Evolutionary conservation across 2,888 invertebrate genomes (phyloP).

Genomic region (Ennomos erosarius): DNA sequence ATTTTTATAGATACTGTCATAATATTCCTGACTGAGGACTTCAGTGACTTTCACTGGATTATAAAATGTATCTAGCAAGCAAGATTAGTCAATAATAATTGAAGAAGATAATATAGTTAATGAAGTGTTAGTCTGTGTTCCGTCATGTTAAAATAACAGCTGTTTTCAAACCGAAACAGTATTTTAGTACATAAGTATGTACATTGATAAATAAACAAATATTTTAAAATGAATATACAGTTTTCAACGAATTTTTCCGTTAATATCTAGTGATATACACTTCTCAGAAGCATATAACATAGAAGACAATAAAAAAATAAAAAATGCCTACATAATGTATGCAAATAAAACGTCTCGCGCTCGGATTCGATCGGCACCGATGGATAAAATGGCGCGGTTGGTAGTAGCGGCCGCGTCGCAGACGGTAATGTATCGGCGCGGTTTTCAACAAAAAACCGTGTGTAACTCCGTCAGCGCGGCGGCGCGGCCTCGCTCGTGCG

Average conservation of each 20-base stretch:
- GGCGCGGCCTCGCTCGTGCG: conserved; percentile 58
- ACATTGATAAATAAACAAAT: conserved; percentile 25
- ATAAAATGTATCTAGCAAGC: conserved; percentile 25
- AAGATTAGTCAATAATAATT: conserved; percentile 39
- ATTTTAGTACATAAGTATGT: neutral
- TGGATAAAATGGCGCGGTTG: conserved; percentile 34
- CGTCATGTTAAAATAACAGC: neutral
- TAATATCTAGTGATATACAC: conserved; percentile 59
- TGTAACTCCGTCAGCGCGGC: conserved; percentile 62
- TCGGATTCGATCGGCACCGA: no score
- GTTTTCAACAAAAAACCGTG: conserved; percentile 67
- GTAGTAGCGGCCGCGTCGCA: conserved; percentile 21
- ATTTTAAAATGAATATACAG: conserved; percentile 2
- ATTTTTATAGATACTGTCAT: conserved; percentile 20
- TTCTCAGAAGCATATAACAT: conserved; percentile 68
- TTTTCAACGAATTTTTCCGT: conserved; percentile 49
- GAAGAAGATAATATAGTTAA: neutral
- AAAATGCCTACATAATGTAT: conserved; percentile 54
- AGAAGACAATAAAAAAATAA: conserved; percentile 41
- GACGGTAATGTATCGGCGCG: conserved; percentile 58
- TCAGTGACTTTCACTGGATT: conserved; percentile 24
- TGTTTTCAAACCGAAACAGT: neutral
- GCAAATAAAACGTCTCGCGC: conserved; percentile 31
- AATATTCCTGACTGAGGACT: conserved; percentile 19
- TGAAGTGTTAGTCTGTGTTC: no score